phyloP scores from a whole-genome alignment of 1,140 invertebrate species.

The Drosophila guanche region DNA sequence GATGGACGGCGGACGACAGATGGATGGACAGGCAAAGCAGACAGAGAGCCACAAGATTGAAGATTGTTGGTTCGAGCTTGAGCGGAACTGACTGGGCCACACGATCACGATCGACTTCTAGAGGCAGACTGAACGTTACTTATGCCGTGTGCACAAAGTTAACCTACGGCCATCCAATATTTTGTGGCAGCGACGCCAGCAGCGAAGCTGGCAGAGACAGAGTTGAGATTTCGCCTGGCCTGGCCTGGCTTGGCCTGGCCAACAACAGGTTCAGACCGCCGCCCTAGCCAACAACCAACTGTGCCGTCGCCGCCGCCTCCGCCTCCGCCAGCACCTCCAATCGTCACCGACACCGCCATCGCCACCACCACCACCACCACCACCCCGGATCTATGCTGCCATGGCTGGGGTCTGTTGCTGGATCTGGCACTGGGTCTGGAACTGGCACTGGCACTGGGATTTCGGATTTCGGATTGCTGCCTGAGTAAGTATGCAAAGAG shows the following conservation, averaged over 20 bases:
- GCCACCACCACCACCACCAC: not conserved
- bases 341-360: not conserved
- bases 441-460: conserved; percentile 11
- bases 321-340: not conserved
- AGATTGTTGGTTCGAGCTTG: conserved; percentile 1
- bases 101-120: conserved; percentile 81
- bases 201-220: conserved; percentile 17
- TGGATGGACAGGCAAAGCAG: conserved; percentile 1
- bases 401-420: conserved; percentile 7
- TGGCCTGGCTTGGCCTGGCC: conserved; percentile 2
- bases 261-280: conserved; percentile 66
- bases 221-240: no score
- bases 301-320: conserved; percentile 17
- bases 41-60: no score
- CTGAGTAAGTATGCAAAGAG: conserved; percentile 17
- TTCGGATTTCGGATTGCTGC: conserved; percentile 32
- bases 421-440: conserved; percentile 3
- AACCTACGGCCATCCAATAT: conserved; percentile 80
- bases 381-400: conserved; percentile 10
- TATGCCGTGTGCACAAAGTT: conserved; percentile 78
- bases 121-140: conserved; percentile 81
- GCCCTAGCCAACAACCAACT: conserved; percentile 41
- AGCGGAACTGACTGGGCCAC: conserved; percentile 38
- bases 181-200: conserved; percentile 46
- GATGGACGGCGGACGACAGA: not conserved